phyloP scores from a whole-genome alignment of 2,888 invertebrate genomes.

The Diogma glabrata region DNA sequence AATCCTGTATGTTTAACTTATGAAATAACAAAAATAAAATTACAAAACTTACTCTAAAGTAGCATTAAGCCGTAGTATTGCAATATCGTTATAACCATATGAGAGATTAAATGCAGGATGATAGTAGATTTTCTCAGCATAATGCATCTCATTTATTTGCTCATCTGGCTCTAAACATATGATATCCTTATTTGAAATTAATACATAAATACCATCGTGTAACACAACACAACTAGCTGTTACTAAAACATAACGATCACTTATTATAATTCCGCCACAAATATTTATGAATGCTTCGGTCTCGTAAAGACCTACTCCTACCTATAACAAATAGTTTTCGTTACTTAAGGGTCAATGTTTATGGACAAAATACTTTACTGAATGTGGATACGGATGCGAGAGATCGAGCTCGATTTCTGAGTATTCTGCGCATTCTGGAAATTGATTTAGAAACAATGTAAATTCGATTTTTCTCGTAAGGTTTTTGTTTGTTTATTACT shows the following conservation, averaged over 20 bases:
- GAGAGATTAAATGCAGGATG: background rate
- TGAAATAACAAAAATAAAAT: too few species aligned
- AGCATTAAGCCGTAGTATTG: background rate
- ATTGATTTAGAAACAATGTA: background rate
- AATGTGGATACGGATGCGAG: constrained; percentile 1
- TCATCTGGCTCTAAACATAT: background rate
- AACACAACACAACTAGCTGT: background rate
- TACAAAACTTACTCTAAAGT: too few species aligned
- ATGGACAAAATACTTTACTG: too few species aligned
- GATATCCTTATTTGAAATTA: background rate
- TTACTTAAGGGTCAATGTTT: too few species aligned
- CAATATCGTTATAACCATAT: constrained; percentile 1
- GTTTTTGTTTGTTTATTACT: too few species aligned
- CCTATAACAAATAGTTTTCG: too few species aligned
- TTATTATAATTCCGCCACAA: constrained; percentile 1
- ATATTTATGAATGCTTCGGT: background rate
- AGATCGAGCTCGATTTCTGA: background rate
- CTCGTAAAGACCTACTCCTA: background rate
- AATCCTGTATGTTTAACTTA: too few species aligned
- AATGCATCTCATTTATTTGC: background rate
- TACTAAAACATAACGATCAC: constrained; percentile 1
- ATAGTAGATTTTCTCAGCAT: background rate
- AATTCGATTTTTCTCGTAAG: background rate
- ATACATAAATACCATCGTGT: background rate
- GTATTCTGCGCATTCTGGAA: constrained; percentile 6